Base-by-base conservation (phyloP, 2,113 vertebrate genomes). In the Porphyrio hochstetteri region DNA sequence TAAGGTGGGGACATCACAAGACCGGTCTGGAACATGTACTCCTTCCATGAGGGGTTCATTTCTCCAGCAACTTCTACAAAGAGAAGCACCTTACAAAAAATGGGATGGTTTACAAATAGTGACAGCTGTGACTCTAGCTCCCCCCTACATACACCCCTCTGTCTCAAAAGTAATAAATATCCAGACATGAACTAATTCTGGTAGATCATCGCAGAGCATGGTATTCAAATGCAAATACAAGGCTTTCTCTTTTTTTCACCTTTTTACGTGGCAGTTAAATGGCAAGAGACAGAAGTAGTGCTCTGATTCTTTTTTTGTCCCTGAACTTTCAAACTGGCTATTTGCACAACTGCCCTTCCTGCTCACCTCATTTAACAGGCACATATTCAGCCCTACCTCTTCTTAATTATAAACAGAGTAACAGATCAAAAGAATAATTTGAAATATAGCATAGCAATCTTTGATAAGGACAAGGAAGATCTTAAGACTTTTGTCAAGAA, bases 1-100 rank as follows among this genome's bases (percentile, higher is more conserved):
- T 44, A 59, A 52, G 35, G 25, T 20, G 35, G 88, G 55, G 44
- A 60, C 50, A 52, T 38, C 1, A 5, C 13, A 88, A 67, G 53
- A 68, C 12, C 0, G 0, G 17, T 28, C 42, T 56, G 28, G 40
- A 71, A 74, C 2, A 1, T 1, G 2, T 44, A 20, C 9, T 80
- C 33, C 64, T 84, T 90, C 42, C 35, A 44, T 1, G 11, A 4
- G 21, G 61, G 55, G 36, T 38, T 91, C 40, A 50, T 53, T 28
- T 64, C 78, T 82, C 82, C 44, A 21, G 70, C 5, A 8, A 53
- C 72, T 86, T 83, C 72, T 86, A 68, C 16, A n/a, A 56, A 67
- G 42, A 86, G 20, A 88, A 65, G 33, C 4, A 57, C 33, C 0
- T 1, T 27, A 46, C 21, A 25, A 83, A 86, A 48, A 84, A 33